Conservation (phyloP, 2,888 invertebrate species). For the Drosophila anomalata region DNA sequence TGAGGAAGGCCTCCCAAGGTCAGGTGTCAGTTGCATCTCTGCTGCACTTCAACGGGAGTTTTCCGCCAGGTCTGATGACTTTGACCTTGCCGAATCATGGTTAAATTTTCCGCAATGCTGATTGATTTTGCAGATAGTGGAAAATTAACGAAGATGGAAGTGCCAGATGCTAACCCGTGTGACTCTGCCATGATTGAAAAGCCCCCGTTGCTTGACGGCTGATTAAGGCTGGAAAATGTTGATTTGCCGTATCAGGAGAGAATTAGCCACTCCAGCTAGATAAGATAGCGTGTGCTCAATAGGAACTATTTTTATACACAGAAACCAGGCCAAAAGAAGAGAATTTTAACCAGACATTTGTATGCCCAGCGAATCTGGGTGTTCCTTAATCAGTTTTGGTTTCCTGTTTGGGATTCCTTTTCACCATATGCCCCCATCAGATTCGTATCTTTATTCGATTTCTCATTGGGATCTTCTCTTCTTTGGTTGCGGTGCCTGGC, state of each 20-base stretch:
- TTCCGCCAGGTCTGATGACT: slow-evolving; percentile 48
- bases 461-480: slow-evolving; percentile 9
- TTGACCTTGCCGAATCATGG: slow-evolving; percentile 50
- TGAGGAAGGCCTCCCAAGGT: slow-evolving; percentile 48
- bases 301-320: slow-evolving; percentile 9
- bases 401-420: slow-evolving; percentile 18
- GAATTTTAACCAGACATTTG: too few relatives aligned
- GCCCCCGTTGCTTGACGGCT: slow-evolving; percentile 8
- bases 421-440: slow-evolving; percentile 8
- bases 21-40: slow-evolving; percentile 21
- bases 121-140: slow-evolving; percentile 40
- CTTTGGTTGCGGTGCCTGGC: not conserved
- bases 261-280: slow-evolving; percentile 13
- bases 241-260: slow-evolving; percentile 11
- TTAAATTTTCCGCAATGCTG: slow-evolving; percentile 24
- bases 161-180: slow-evolving; percentile 16
- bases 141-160: slow-evolving; percentile 36
- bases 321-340: not conserved
- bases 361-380: not conserved
- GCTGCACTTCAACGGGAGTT: slow-evolving; percentile 23
- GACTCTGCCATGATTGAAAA: not conserved
- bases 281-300: slow-evolving; percentile 37
- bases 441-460: slow-evolving; percentile 32
- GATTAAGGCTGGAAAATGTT: slow-evolving; percentile 4
- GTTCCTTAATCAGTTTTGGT: slow-evolving; percentile 14